Evolutionary conservation across 2,888 invertebrate species (phyloP).

Genomic region (Buathra laborator): DNA sequence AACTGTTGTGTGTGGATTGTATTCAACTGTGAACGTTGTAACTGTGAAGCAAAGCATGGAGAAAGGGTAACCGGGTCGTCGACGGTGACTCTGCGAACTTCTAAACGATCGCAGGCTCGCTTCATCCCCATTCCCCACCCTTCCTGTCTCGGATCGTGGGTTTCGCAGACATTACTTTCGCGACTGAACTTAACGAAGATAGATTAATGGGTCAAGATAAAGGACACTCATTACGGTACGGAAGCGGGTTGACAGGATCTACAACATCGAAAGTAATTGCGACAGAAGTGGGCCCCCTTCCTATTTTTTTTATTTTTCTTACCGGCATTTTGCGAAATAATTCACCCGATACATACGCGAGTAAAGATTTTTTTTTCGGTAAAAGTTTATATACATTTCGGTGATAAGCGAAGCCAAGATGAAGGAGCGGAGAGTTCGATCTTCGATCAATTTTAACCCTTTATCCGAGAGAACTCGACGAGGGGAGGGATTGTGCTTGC

Average conservation of each 20-base stretch:
- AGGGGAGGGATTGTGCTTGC: background rate
- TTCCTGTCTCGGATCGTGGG: background rate
- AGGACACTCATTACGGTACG: conserved; percentile 44
- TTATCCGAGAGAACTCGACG: background rate
- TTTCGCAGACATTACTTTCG: conserved; percentile 48
- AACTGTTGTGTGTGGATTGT: too few species aligned
- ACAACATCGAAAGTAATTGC: conserved; percentile 41
- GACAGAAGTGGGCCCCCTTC: background rate
- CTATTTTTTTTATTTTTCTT: conserved; percentile 7
- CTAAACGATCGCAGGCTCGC: conserved; percentile 25
- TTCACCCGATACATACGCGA: background rate
- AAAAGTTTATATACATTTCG: background rate
- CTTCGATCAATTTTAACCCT: background rate
- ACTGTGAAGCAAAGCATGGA: background rate
- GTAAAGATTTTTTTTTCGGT: background rate
- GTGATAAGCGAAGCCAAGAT: background rate
- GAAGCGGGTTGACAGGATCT: conserved; percentile 33
- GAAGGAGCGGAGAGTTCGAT: background rate
- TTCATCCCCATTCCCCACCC: conserved; percentile 11
- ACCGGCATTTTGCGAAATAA: background rate
- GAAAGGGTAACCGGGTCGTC: conserved; percentile 26
- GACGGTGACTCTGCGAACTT: conserved; percentile 12
- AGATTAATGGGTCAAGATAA: conserved; percentile 56
- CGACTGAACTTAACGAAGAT: conserved; percentile 47
- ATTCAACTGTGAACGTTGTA: background rate